phyloP scores from a whole-genome alignment of 2,888 invertebrate genomes.

The Globia sparganii region DNA sequence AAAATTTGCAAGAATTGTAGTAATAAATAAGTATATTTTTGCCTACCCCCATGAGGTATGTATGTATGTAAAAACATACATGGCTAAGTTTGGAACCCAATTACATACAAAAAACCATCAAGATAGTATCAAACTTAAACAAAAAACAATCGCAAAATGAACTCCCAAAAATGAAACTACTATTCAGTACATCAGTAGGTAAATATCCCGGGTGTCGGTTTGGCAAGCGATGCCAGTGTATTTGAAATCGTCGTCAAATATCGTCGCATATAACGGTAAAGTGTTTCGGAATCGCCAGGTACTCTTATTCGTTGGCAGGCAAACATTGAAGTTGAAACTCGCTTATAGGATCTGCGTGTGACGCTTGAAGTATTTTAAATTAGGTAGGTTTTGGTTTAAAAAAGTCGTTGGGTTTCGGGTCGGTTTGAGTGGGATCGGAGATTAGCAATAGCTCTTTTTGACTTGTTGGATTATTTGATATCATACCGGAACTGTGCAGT shows the following conservation, averaged over 20 bases:
- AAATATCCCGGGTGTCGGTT: conserved; percentile 46
- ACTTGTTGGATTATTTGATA: not conserved
- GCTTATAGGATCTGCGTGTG: conserved; percentile 33
- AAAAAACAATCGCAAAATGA: conserved; percentile 2
- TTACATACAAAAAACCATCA: not conserved
- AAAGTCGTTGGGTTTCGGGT: not conserved
- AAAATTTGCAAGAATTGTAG: too few species aligned
- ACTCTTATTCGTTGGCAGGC: conserved; percentile 35
- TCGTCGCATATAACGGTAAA: conserved; percentile 43
- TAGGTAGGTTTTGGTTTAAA: not conserved
- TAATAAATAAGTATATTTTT: too few species aligned
- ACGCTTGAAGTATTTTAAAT: conserved; percentile 31
- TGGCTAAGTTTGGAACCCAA: not conserved
- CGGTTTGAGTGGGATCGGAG: too few species aligned
- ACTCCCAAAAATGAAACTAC: conserved; percentile 11
- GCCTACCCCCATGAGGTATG: not conserved
- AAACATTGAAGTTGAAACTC: conserved; percentile 33
- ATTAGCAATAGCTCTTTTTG: not conserved
- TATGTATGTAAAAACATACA: too few species aligned
- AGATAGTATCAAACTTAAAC: not conserved
- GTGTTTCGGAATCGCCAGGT: conserved; percentile 52
- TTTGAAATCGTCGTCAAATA: conserved; percentile 59
- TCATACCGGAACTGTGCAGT: not conserved
- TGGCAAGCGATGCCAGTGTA: conserved; percentile 44
- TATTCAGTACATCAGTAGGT: conserved; percentile 32